A percentile compares a stretch with the other conserved stretches of the same genome.
These are phyloP conservation scores for Dendroctonus ponderosae DNA, from an alignment of 1,140 invertebrate species.

Conservation along the genomic window DNA sequence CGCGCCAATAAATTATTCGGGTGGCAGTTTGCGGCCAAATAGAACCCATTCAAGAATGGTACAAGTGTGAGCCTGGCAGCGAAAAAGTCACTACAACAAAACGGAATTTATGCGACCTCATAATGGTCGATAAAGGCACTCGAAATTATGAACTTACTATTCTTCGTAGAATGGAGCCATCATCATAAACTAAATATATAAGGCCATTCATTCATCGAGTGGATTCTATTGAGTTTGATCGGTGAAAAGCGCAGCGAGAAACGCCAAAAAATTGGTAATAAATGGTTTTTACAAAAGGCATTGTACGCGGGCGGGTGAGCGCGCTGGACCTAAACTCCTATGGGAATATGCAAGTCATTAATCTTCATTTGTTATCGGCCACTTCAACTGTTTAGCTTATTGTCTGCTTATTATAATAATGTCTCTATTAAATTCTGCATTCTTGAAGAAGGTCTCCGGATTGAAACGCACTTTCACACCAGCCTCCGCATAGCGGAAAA, in stretches of 20 bases:
- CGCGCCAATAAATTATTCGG: conserved; percentile 22
- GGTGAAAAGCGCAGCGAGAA: conserved; percentile 42
- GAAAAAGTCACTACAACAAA: conserved; percentile 30
- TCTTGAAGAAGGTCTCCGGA: too few species aligned
- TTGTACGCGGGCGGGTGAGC: conserved; percentile 38
- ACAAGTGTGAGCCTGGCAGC: conserved; percentile 25
- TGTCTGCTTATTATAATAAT: conserved; percentile 38
- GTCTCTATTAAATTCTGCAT: background rate
- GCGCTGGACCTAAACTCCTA: conserved; percentile 31
- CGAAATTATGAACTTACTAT: conserved; percentile 40
- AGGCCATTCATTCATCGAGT: conserved; percentile 37
- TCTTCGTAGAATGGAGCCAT: conserved; percentile 29
- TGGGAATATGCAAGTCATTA: conserved; percentile 44
- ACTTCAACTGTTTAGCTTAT: conserved; percentile 46
- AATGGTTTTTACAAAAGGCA: conserved; percentile 36
- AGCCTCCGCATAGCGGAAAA: background rate
- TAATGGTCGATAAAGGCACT: conserved; percentile 38
- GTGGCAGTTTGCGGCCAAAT: conserved; percentile 42
- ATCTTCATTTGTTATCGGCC: conserved; percentile 48
- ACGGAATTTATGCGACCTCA: conserved; percentile 45
- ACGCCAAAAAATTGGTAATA: conserved; percentile 43
- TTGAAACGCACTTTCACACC: too few species aligned
- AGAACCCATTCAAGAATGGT: conserved; percentile 25
- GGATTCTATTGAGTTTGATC: conserved; percentile 16
- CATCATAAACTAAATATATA: conserved; percentile 44